A percentile compares a stretch with the other conserved stretches of the same genome.
Evolutionary conservation across 2,797 vertebrate species (phyloP).

Genomic region (Labroides dimidiatus): DNA sequence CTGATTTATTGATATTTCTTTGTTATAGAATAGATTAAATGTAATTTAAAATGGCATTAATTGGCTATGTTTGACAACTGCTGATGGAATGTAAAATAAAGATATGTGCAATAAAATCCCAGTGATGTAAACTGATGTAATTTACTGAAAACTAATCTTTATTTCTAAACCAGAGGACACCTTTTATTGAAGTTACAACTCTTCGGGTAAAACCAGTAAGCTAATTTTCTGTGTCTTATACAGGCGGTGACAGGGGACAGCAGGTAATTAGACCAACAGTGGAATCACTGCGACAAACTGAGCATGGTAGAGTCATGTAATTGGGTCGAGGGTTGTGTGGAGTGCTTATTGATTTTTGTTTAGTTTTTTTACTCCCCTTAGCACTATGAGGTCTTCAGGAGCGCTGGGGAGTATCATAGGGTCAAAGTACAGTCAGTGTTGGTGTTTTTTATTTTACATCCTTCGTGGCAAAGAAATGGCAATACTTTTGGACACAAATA

Average conservation of each 20-base stretch:
- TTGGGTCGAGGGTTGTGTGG: slow-evolving; percentile 56
- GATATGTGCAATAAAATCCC: no score
- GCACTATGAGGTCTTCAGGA: slow-evolving; percentile 24
- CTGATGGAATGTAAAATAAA: no score
- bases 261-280: slow-evolving; percentile 57
- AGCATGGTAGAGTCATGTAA: slow-evolving; percentile 46
- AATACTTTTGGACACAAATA: slow-evolving; percentile 15
- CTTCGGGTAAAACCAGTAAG: slow-evolving; percentile 11
- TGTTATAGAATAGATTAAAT: no score
- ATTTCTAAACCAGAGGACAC: not conserved
- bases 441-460: slow-evolving; percentile 1
- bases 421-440: slow-evolving; percentile 40
- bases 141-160: no score
- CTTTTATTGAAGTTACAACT: not conserved
- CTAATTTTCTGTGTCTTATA: slow-evolving; percentile 17
- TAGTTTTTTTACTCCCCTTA: slow-evolving; percentile 50
- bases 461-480: slow-evolving; percentile 6
- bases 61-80: no score
- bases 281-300: slow-evolving; percentile 52
- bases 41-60: no score
- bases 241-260: slow-evolving; percentile 20
- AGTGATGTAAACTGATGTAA: no score
- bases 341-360: slow-evolving; percentile 65
- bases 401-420: slow-evolving; percentile 29
- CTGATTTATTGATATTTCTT: no score